Evolutionary conservation across 2,113 vertebrate species (phyloP), one percentile per base, ranked within the genome.

Genomic region (Callithrix jacchus): DNA sequence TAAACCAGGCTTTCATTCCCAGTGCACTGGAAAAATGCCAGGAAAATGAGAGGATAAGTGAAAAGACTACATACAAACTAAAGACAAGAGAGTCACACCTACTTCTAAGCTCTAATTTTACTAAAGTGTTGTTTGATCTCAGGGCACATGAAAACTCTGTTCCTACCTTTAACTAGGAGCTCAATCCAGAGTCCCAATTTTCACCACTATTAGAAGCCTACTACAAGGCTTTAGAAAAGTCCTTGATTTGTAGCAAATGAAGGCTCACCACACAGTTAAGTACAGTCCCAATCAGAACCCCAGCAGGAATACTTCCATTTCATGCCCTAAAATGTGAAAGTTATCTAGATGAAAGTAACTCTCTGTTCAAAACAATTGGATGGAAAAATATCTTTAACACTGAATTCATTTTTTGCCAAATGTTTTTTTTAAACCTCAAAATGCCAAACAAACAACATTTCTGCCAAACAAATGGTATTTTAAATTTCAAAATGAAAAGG

Each of bases 351-450:
- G 1, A 86, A 56, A 71, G 47, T 32, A n/a, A 73, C 66, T 54
- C 27, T 73, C 45, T 79, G 14, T n/a, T 79, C 81, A 82, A 89
- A 13, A 76, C 6, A 70, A 52, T 6, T 74, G 17, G 56, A 30
- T 68, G 47, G 27, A 81, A 30, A 79, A 30, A 77, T 89, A 52
- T 1, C 35, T 32, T 20, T 76, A 85, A 56, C 35, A 79, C 4
- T 32, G 25, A 95, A n/a, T 52, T 89, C 12, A 21, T 71, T 85
- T 89, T 42, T n/a, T 68, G 35, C 11, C 56, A 83, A 40, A 11
- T 20, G 7, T 10, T 54, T 76, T 92, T 80, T 93, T 27, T 64
- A 79, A 97, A 73, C 11, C 52, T 96, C n/a, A 77, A 76, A 77
- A 52, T 32, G 20, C 61, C 61, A 64, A 64, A 30, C 61, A 64